Percentiles rank a stretch among this genome's conserved stretches.
These are phyloP conservation scores for Mylabris phalerata DNA, from an alignment of 1,140 invertebrate species.

Conservation along the genomic window DNA sequence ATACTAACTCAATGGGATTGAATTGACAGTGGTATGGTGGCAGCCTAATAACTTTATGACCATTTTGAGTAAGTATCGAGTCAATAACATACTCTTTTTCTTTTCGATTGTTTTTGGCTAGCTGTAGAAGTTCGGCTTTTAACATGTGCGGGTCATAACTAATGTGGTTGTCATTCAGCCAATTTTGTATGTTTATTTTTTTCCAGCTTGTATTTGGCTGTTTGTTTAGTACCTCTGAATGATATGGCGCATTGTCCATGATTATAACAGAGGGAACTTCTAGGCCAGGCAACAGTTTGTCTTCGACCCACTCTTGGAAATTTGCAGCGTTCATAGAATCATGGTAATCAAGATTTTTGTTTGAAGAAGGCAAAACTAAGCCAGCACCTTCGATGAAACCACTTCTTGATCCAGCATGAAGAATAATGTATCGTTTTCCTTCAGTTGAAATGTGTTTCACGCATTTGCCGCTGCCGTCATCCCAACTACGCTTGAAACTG, in stretches of 20 bases:
- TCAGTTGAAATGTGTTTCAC: background rate
- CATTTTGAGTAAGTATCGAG: background rate
- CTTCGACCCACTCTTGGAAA: background rate
- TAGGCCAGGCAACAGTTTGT: background rate
- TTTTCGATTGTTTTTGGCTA: background rate
- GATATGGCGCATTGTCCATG: background rate
- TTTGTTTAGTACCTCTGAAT: background rate
- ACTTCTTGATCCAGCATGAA: background rate
- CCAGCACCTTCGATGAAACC: background rate
- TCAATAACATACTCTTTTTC: background rate
- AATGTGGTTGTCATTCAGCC: background rate
- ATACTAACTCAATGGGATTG: background rate
- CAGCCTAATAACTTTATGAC: background rate
- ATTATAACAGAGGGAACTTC: background rate
- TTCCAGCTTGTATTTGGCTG: background rate
- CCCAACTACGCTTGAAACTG: background rate
- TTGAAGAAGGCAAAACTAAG: background rate
- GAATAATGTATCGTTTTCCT: conserved; percentile 1
- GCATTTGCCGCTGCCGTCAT: background rate
- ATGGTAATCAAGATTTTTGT: background rate
- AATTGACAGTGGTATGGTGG: background rate
- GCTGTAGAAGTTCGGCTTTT: background rate
- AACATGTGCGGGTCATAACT: background rate
- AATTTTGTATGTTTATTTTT: background rate
- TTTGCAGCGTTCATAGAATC: background rate